These are phyloP conservation scores for Julus scanicus DNA, from an alignment of 2,888 invertebrate species.

Conservation along the genomic window DNA sequence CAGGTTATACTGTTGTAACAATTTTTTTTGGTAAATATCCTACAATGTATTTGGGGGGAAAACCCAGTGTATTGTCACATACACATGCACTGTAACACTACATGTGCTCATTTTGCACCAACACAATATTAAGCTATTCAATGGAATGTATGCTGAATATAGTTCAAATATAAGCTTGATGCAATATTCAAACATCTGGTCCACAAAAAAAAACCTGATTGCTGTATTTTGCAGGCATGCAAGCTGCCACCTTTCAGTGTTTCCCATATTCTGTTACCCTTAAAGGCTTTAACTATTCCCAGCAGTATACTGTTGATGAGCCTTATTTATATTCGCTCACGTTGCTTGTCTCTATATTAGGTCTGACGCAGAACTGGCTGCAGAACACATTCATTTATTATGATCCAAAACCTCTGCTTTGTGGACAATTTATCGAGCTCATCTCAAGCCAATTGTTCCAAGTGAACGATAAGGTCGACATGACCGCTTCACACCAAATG, in stretches of 20 bases:
- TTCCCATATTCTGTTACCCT: not conserved
- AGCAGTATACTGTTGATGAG: not conserved
- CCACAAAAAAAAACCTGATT: not conserved
- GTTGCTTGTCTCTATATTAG: not conserved
- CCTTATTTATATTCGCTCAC: constrained; percentile 7
- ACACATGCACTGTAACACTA: too few relatives aligned
- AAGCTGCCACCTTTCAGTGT: not conserved
- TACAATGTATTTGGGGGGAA: too few relatives aligned
- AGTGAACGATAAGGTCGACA: not conserved
- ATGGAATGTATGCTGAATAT: not conserved
- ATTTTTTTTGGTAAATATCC: too few relatives aligned
- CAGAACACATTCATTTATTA: not conserved
- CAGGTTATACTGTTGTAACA: too few relatives aligned
- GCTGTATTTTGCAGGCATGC: not conserved
- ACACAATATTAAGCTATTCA: too few relatives aligned
- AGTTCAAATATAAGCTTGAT: not conserved
- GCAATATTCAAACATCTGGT: too few relatives aligned
- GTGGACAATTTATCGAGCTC: not conserved
- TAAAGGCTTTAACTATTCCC: not conserved
- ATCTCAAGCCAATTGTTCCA: not conserved
- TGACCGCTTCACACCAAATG: not conserved
- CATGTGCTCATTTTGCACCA: too few relatives aligned
- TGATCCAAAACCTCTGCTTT: not conserved
- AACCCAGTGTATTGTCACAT: too few relatives aligned
- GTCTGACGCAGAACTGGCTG: not conserved